Conservation (phyloP, 2,113 vertebrate species). For the Nothobranchius kuhntae region DNA sequence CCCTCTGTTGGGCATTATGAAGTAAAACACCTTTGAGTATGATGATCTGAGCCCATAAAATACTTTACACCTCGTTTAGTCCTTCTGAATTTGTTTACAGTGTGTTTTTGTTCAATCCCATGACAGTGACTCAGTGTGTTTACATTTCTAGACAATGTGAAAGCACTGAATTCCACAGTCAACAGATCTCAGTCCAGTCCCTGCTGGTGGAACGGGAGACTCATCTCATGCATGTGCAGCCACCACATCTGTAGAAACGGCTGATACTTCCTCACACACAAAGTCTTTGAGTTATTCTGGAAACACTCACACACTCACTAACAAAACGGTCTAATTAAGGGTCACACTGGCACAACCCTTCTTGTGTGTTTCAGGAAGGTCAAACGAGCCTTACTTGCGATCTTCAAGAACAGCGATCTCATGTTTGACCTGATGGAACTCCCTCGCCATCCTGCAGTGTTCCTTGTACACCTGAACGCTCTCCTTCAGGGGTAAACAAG, state of each 20-base stretch:
- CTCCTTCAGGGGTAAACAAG: conserved; percentile 89
- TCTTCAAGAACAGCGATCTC: conserved; percentile 94
- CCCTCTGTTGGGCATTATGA: conserved; percentile 53
- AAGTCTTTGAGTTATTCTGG: too few species aligned
- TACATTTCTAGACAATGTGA: too few species aligned
- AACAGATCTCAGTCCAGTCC: too few species aligned
- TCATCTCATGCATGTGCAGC: too few species aligned
- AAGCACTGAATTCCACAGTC: too few species aligned
- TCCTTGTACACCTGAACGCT: conserved; percentile 94
- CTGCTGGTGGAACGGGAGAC: too few species aligned
- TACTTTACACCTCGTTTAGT: background rate
- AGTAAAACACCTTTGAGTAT: background rate
- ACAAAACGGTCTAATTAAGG: too few species aligned
- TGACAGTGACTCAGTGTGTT: too few species aligned
- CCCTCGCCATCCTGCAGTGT: conserved; percentile 95
- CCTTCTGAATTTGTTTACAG: background rate
- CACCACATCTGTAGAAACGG: too few species aligned
- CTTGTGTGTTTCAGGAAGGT: background rate
- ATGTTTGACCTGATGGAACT: conserved; percentile 93
- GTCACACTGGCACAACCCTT: too few species aligned
- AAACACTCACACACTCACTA: too few species aligned
- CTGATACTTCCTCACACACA: too few species aligned
- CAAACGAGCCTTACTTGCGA: conserved; percentile 85
- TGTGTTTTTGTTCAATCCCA: background rate
- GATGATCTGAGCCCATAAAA: background rate